Base-by-base conservation (phyloP, 2,113 vertebrate species). In the Gopherus flavomarginatus region DNA sequence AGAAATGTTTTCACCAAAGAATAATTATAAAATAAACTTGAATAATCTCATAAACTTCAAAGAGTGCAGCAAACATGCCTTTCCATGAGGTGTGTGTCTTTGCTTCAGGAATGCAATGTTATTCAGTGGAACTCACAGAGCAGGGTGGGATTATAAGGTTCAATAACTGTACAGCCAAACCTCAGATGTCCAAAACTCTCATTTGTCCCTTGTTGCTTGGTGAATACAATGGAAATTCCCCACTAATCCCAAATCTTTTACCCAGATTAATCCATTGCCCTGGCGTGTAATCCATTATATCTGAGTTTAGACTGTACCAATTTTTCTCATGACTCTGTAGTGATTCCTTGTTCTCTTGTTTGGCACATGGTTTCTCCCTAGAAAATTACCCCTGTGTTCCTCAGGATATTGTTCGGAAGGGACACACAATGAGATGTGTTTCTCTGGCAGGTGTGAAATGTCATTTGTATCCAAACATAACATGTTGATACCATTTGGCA, bases 331-430 rank as follows among this genome's bases (percentile, higher is more conserved):
- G 35, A 50, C 49, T 50, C 49, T 14, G 49, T 50, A 72, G 65
- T 21, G 12, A 2, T 69, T 87, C 91, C 10, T 47, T 50, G 59
- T 53, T 50, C 75, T 94, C 53, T 62, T 91, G 2, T 14, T 29
- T 47, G 4, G 0, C 54, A 92, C 42, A 7, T 44, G 94, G 83
- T 52, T 84, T 91, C 83, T 94, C 85, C 92, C 87, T 95, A 85
- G 93, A 81, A 42, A n/a, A n/a, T n/a, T n/a, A n/a, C n/a, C n/a
- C n/a, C n/a, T n/a, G n/a, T n/a, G n/a, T n/a, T n/a, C n/a, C n/a
- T n/a, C n/a, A n/a, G n/a, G n/a, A n/a, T n/a, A n/a, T n/a, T n/a
- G n/a, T n/a, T n/a, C n/a, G n/a, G n/a, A n/a, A n/a, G n/a, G n/a
- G n/a, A n/a, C n/a, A n/a, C n/a, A n/a, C n/a, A n/a, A n/a, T n/a